These are phyloP conservation scores for Vespertilio murinus DNA, from an alignment of 2,797 vertebrate species.

Conservation along the genomic window DNA sequence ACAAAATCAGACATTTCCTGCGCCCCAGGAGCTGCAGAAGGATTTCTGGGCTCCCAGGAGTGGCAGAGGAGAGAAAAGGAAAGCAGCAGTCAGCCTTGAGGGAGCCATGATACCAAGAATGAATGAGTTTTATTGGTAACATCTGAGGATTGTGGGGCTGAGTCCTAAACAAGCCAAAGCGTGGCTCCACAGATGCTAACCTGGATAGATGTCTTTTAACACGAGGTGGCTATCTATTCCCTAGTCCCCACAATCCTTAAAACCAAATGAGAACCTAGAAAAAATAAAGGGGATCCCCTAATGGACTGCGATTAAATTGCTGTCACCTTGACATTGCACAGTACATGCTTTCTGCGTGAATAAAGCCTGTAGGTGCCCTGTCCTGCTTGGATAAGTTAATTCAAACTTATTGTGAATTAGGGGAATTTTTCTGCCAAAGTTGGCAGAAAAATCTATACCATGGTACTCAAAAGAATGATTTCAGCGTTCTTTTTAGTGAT, in stretches of 20 bases:
- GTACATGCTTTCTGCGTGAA: neutral
- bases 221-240: neutral
- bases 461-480: neutral
- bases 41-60: neutral
- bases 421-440: neutral
- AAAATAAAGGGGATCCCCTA: neutral
- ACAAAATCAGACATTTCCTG: neutral
- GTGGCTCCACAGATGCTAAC: neutral
- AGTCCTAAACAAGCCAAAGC: neutral
- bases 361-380: neutral
- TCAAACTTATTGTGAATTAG: neutral
- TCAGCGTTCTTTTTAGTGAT: neutral
- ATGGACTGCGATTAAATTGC: neutral
- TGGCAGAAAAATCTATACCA: neutral
- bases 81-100: neutral
- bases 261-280: neutral
- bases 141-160: neutral
- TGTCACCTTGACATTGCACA: neutral
- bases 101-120: neutral
- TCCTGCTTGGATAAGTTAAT: neutral
- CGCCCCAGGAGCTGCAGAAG: neutral
- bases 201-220: neutral
- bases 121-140: neutral
- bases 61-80: neutral
- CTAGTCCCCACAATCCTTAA: neutral